Base-by-base conservation (phyloP, 2,888 invertebrate genomes). In the Fabriciana adippe region DNA sequence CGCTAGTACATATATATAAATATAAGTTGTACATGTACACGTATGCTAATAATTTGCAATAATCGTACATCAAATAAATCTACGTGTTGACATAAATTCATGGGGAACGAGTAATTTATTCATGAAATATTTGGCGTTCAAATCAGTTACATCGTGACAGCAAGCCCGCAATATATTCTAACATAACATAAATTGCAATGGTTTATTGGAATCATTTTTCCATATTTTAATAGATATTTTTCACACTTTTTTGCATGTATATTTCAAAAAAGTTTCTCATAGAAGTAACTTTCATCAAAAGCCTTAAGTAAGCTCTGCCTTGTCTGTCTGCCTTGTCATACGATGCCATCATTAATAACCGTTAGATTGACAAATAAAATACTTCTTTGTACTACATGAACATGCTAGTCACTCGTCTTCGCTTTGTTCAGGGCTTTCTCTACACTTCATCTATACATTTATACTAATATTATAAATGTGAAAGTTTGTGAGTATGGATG, bases 21-120 rank as follows among this genome's bases (percentile, higher is more conserved):
- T 41, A 11, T 41, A 41, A 41, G 35, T 55, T 26, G 26, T 15
- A 8, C 15, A 54, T 55, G 31, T 55, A 56, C 45, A 41, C 18
- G 16, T 15, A 56, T 18, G 56, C 41, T 18, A 18, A 56, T 57
- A 45, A 6, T 57, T 57, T n/a, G 26, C 15, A 57, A 47, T 57
- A 45, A 57, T 41, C 16, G 31, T 45, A 54, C 5, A 64, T 56
- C 18, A 18, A 57, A 51, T 31, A 21, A n/a, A 15, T 26, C 45
- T 67, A 63, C 56, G 45, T 64, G 57, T 55, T 59, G 59, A 64
- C 64, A 62, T 68, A 65, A 68, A 68, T 56, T 64, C 64, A 61
- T 53, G 61, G 60, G 60, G 45, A 41, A 41, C 45, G 26, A 31
- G 65, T 66, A 62, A 69, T 69, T 50, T 69, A 69, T 69, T 69